A percentile compares a stretch with the other conserved stretches of the same genome.
Conservation (phyloP, 2,113 vertebrate species). For the Daubentonia madagascariensis region DNA sequence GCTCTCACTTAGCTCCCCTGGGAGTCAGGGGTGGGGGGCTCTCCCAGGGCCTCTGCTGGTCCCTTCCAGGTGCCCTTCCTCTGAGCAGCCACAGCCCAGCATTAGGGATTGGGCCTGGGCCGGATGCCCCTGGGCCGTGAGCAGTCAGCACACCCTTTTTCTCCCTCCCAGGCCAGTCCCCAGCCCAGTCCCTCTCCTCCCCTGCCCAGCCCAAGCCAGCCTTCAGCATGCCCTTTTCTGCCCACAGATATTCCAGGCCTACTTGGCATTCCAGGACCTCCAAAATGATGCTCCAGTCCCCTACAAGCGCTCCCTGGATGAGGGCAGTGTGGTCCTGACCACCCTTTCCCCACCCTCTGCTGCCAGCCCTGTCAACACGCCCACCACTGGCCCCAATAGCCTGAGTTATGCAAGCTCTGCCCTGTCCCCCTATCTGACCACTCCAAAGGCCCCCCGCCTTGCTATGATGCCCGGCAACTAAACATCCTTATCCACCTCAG, state of each 20-base stretch:
- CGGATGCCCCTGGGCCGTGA: neutral
- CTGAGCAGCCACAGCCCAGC: neutral
- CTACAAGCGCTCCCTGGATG: conserved; percentile 77
- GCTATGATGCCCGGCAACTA: conserved; percentile 75
- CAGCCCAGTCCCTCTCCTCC: neutral
- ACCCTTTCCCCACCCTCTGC: conserved; percentile 56
- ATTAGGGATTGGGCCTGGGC: rapidly evolving
- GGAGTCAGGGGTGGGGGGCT: neutral
- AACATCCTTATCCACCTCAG: neutral
- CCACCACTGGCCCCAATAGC: conserved; percentile 5
- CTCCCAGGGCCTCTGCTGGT: neutral
- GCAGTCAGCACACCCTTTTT: too few species aligned
- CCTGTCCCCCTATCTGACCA: conserved; percentile 33
- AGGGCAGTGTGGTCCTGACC: conserved; percentile 68
- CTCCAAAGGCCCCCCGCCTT: conserved; percentile 54
- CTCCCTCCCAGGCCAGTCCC: neutral
- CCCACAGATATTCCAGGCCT: conserved; percentile 75
- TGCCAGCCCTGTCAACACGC: neutral
- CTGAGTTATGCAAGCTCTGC: conserved; percentile 47
- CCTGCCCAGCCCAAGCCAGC: too few species aligned
- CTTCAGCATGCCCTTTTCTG: neutral
- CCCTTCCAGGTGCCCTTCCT: neutral
- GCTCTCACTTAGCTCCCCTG: neutral
- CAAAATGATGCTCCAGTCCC: conserved; percentile 57
- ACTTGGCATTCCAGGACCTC: conserved; percentile 70